Evolutionary conservation across 2,113 vertebrate genomes (phyloP), one percentile per base, ranked within the genome.

Genomic region (Rhabdornis inornatus): DNA sequence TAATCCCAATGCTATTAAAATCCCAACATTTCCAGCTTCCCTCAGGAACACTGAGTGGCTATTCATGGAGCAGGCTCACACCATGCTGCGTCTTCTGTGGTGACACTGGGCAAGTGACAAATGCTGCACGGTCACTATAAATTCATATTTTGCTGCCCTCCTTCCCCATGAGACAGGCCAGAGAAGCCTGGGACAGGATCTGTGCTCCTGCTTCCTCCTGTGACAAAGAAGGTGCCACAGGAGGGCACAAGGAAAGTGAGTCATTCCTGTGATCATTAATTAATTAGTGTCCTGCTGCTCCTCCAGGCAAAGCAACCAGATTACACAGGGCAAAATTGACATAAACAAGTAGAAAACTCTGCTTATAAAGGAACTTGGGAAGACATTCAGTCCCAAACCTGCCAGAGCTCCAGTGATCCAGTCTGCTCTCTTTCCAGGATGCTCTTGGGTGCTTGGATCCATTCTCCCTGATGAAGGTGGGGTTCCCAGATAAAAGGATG

Each of bases 201-300:
- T 91, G 61, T 69, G 79, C 85, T 92, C 59, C 68, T 70, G 75
- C 85, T 86, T 76, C 92, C 90, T 50, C 28, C 86, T 35, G 92
- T 39, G 79, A 92, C 86, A 47, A 77, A 80, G 85, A 65, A 80
- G 60, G 47, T 86, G 85, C 75, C 70, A 19, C 61, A 86, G 95
- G 82, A 96, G 85, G 85, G 66, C 92, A 92, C n/a, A 20, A 83
- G 83, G 71, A 92, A 83, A 92, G 79, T 86, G 94, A 94, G 79
- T 96, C 90, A 93, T 61, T 49, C 50, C 71, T 88, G 45, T 88
- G 86, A 95, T 94, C 94, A 80, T 92, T 95, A 70, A 90, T 94
- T 95, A 93, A 94, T 89, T 80, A 69, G 71, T 52, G 86, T 87
- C 96, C 92, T 92, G 92, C 95, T 96, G 96, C 76, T 94, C n/a